phyloP scores from a whole-genome alignment of 2,797 vertebrate genomes.

The Acanthiza pusilla region DNA sequence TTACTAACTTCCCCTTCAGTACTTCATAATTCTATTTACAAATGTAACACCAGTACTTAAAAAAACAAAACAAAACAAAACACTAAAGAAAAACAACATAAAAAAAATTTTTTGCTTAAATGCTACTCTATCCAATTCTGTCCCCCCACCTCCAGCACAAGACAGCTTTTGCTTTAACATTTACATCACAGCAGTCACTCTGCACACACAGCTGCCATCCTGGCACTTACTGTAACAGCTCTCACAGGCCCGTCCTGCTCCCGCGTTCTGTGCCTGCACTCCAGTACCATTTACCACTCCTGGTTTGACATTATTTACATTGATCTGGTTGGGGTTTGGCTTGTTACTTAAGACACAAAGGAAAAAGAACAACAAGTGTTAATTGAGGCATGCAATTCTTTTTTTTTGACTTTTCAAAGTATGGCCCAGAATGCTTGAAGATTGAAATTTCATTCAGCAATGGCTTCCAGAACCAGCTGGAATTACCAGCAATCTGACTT shows the following conservation, averaged over 20 bases:
- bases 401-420: not conserved
- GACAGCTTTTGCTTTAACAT: not conserved
- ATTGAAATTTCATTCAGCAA: not conserved
- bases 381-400: not conserved
- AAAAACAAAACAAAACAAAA: not conserved
- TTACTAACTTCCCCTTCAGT: not conserved
- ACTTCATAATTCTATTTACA: not conserved
- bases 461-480: not conserved
- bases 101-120: not conserved
- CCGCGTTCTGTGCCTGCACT: constrained; percentile 76
- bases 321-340: constrained; percentile 98
- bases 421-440: not conserved
- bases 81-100: not conserved
- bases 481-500: not conserved
- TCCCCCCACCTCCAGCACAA: not conserved
- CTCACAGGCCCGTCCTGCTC: constrained; percentile 91
- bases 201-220: not conserved
- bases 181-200: not conserved
- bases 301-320: constrained; percentile 86
- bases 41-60: not conserved
- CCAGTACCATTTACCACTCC: constrained; percentile 90
- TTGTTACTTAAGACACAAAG: constrained; percentile 86
- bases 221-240: constrained; percentile 93
- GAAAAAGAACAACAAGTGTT: constrained; percentile 13
- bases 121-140: not conserved